These are phyloP conservation scores for Pampusana beccarii DNA, from an alignment of 2,113 vertebrate genomes.

Conservation along the genomic window DNA sequence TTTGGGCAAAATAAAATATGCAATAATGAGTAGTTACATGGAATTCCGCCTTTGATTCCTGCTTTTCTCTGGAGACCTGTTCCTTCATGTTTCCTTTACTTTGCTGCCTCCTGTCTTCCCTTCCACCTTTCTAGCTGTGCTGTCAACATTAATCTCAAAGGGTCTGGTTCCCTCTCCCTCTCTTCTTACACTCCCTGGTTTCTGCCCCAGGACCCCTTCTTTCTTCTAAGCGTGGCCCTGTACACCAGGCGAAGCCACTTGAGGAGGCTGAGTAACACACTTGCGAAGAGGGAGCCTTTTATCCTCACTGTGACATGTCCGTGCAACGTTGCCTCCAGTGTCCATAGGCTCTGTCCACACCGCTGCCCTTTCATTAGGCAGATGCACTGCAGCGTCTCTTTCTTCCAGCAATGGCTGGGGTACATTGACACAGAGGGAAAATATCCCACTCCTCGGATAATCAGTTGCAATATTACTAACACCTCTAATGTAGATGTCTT, in stretches of 20 bases:
- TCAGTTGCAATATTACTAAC: not conserved
- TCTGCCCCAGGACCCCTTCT: not conserved
- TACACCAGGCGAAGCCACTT: not conserved
- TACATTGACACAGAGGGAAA: not conserved
- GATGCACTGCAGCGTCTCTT: not conserved
- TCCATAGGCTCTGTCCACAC: not conserved
- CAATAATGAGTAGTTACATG: not conserved
- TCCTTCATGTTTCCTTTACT: not conserved
- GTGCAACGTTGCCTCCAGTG: rapidly evolving
- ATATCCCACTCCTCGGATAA: not conserved
- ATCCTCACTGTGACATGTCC: not conserved
- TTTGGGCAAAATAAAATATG: not conserved
- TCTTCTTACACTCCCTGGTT: not conserved
- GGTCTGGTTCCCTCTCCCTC: not conserved
- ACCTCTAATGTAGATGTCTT: not conserved
- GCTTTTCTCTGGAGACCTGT: not conserved
- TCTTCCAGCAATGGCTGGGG: not conserved
- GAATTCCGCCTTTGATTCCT: not conserved
- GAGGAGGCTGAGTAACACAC: not conserved
- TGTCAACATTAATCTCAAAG: not conserved
- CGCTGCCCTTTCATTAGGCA: not conserved
- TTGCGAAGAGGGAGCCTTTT: not conserved
- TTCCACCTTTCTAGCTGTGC: not conserved
- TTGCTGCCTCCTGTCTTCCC: not conserved
- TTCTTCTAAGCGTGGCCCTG: not conserved